Evolutionary conservation across 2,888 invertebrate species (phyloP).

Genomic region (Lochmaea capreae): DNA sequence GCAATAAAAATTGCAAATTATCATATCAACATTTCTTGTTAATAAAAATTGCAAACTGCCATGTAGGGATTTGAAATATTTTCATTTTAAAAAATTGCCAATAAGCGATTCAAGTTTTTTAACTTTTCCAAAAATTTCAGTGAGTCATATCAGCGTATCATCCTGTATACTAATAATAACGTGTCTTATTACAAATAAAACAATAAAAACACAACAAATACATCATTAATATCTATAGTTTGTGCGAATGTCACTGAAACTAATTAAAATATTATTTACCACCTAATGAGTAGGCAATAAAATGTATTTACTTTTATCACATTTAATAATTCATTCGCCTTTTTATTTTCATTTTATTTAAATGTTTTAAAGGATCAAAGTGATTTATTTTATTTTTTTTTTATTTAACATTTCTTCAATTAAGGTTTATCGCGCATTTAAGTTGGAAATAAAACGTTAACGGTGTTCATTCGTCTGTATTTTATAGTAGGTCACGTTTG

Average conservation of each 20-base stretch:
- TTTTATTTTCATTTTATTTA: constrained; percentile 26
- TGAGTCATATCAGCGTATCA: background rate
- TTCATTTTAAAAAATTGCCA: too few species aligned
- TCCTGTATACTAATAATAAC: background rate
- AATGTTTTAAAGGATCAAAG: constrained; percentile 7
- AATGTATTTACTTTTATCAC: constrained; percentile 35
- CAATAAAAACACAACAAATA: constrained; percentile 21
- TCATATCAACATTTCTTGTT: too few species aligned
- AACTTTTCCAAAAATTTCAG: too few species aligned
- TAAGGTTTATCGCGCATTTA: background rate
- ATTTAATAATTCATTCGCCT: constrained; percentile 34
- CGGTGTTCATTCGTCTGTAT: too few species aligned
- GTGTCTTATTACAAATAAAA: constrained; percentile 7
- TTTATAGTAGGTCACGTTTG: too few species aligned
- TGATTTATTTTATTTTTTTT: constrained; percentile 14
- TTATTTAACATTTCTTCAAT: constrained; percentile 9
- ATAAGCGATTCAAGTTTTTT: too few species aligned
- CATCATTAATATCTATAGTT: constrained; percentile 19
- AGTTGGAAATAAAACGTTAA: constrained; percentile 4
- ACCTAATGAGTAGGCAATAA: constrained; percentile 4
- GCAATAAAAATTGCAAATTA: too few species aligned
- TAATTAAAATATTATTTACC: constrained; percentile 12
- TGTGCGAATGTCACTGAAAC: constrained; percentile 30
- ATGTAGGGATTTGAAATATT: too few species aligned
- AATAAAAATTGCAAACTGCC: too few species aligned